Conservation (phyloP, 2,888 invertebrate genomes). For the Lymantria dispar region DNA sequence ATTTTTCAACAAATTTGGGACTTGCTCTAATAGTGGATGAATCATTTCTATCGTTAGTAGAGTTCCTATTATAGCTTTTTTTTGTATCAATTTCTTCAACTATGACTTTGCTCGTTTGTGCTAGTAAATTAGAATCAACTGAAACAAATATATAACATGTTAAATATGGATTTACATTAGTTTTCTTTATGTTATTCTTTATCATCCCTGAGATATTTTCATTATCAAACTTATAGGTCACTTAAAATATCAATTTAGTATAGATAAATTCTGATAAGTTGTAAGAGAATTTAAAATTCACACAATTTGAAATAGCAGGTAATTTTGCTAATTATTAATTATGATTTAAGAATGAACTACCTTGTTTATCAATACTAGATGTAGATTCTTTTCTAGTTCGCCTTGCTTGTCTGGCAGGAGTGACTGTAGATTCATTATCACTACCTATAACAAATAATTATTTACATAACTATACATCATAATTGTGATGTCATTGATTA, state of each 20-base stretch:
- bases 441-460: slow-evolving; percentile 51
- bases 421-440: slow-evolving; percentile 59
- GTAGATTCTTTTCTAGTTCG: slow-evolving; percentile 64
- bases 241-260: no score
- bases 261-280: no score
- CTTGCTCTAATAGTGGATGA: slow-evolving; percentile 35
- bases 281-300: no score
- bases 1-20: slow-evolving; percentile 41
- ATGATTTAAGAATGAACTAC: slow-evolving; percentile 33
- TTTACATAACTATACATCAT: no score
- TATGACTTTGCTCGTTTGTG: slow-evolving; percentile 40
- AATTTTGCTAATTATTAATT: neutral
- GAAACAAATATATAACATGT: slow-evolving; percentile 17
- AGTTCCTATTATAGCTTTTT: slow-evolving; percentile 37
- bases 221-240: no score
- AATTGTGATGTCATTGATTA: no score
- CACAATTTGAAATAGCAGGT: neutral
- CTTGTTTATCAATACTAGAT: slow-evolving; percentile 61
- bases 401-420: slow-evolving; percentile 54
- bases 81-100: slow-evolving; percentile 45
- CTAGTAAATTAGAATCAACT: slow-evolving; percentile 39
- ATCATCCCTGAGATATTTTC: no score
- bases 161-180: no score
- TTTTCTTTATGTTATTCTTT: no score
- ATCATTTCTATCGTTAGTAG: slow-evolving; percentile 15